Evolutionary conservation across 2,888 invertebrate genomes (phyloP), one percentile per base, ranked within the genome.

Genomic region (Cotesia congregata): DNA sequence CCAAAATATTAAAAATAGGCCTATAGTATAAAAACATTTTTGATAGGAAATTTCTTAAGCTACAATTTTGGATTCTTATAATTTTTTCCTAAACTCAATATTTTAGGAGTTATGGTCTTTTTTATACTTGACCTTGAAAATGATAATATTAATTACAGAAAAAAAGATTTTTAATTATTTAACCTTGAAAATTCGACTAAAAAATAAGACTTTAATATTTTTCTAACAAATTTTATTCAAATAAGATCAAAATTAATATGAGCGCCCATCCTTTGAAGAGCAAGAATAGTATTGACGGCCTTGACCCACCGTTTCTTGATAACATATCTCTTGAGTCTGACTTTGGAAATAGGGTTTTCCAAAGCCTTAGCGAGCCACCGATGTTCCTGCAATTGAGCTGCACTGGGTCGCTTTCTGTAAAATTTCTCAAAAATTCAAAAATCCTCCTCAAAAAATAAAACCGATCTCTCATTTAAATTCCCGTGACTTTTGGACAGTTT

Each of bases 231-330:
- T 50, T 50, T 50, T 50, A 50, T 12, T 77, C 39, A 89, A 64
- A 89, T 78, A 77, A 88, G 86, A 74, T 91, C 90, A n/a, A 90
- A 90, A 82, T 94, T 93, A 80, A 95, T 93, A 87, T 93, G 94
- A 50, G 95, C 95, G 5, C 96, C 96, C 97, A 97, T 97, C 84
- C 97, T 90, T 85, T 92, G 93, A 70, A 97, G 91, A 1, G 97
- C 97, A 80, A 97, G 93, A 84, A 97, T 96, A 3, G 95, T 96
- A 82, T 96, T 94, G 50, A 96, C 95, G 0, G 95, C 96, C 90
- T 96, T 97, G 83, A 95, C 93, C 97, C 97, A 97, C 67, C 97
- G 92, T 87, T 96, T 94, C 90, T 96, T 95, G 90, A 96, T 96
- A 79, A 97, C 96, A 89, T 96, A 97, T 80, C 96, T 91, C 89